A percentile compares a stretch with the other conserved stretches of the same genome.
Evolutionary conservation across 2,797 vertebrate species (phyloP).

Genomic region (Dendrocincla tyrannina): DNA sequence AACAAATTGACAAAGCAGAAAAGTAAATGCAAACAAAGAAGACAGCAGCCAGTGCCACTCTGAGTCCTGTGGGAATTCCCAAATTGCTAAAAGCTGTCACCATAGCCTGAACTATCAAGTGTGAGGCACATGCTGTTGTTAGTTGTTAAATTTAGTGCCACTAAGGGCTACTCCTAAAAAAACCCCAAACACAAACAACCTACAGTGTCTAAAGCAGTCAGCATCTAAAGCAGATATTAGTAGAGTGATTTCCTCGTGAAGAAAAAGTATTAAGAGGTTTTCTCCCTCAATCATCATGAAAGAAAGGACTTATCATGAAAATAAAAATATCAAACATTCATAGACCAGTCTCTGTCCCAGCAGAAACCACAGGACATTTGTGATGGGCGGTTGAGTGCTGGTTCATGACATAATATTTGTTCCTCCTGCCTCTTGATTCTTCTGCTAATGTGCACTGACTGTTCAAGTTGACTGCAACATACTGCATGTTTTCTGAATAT

Average conservation of each 20-base stretch:
- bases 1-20: slow-evolving; percentile 49
- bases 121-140: slow-evolving; percentile 51
- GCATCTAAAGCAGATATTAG: neutral
- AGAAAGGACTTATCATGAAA: neutral
- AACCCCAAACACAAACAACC: neutral
- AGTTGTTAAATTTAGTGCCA: slow-evolving; percentile 65
- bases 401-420: neutral
- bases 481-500: neutral
- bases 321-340: neutral
- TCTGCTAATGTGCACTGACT: neutral
- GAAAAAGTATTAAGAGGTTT: neutral
- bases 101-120: slow-evolving; percentile 58
- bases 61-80: neutral
- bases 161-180: slow-evolving; percentile 44
- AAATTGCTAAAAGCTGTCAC: slow-evolving; percentile 62
- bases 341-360: neutral
- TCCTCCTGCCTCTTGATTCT: neutral
- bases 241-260: neutral
- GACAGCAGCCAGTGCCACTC: slow-evolving; percentile 17
- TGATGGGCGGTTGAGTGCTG: neutral
- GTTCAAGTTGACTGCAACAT: neutral
- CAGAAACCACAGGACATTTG: neutral
- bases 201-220: slow-evolving; percentile 6
- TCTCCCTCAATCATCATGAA: neutral
- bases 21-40: slow-evolving; percentile 57